phyloP scores from a whole-genome alignment of 2,888 invertebrate species.

The Tuta absoluta region DNA sequence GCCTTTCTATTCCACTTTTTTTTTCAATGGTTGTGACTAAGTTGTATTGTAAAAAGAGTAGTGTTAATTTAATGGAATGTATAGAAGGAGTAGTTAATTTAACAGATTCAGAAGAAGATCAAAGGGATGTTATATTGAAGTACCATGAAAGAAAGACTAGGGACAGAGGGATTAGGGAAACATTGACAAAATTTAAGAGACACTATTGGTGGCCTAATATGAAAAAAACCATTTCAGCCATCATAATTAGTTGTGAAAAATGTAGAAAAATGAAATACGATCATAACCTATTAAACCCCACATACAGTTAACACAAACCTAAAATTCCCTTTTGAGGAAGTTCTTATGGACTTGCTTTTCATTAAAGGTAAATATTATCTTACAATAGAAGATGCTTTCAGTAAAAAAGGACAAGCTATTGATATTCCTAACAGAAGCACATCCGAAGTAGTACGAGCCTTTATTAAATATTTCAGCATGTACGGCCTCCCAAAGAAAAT shows the following conservation, averaged over 20 bases:
- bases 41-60: conserved; percentile 24
- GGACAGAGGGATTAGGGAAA: conserved; percentile 34
- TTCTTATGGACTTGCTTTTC: conserved; percentile 37
- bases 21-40: conserved; percentile 20
- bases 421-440: conserved; percentile 36
- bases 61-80: too few relatives aligned
- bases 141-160: conserved; percentile 34
- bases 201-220: conserved; percentile 32
- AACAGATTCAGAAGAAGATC: too few relatives aligned
- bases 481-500: too few relatives aligned
- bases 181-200: conserved; percentile 24
- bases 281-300: too few relatives aligned
- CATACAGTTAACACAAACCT: too few relatives aligned
- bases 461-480: conserved; percentile 14
- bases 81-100: too few relatives aligned
- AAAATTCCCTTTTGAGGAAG: conserved; percentile 39
- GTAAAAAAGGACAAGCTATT: conserved; percentile 41
- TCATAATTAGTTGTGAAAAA: too few relatives aligned
- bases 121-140: too few relatives aligned
- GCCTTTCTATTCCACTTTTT: background rate
- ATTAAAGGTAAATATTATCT: conserved; percentile 36
- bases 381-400: conserved; percentile 40
- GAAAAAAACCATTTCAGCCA: too few relatives aligned
- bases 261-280: too few relatives aligned
- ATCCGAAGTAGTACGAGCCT: conserved; percentile 38